Base-by-base conservation (phyloP, 2,888 invertebrate species). In the Lepidochrysops patricia region DNA sequence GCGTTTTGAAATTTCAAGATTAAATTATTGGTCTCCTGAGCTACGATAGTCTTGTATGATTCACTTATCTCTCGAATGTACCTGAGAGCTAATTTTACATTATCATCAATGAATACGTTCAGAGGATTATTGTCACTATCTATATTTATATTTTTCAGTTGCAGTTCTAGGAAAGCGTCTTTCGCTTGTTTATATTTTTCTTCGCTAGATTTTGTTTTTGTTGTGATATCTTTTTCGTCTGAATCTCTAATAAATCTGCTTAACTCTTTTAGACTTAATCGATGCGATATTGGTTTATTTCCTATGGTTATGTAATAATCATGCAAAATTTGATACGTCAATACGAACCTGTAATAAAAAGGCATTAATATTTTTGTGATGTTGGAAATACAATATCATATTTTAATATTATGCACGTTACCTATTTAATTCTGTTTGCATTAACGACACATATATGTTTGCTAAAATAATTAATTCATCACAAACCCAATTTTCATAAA, bases 371-470 rank as follows among this genome's bases (percentile, higher is more conserved):
- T 57, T n/a, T n/a, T n/a, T n/a, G n/a, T n/a, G n/a, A n/a, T n/a
- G n/a, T n/a, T n/a, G n/a, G n/a, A n/a, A n/a, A n/a, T n/a, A n/a
- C n/a, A n/a, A n/a, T n/a, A n/a, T n/a, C n/a, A n/a, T n/a, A n/a
- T n/a, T n/a, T n/a, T n/a, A n/a, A n/a, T n/a, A n/a, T n/a, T n/a
- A n/a, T n/a, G n/a, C 35, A 79, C 79, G 19, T 80, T 76, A 79
- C 86, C 93, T 83, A 69, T 93, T 92, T 9, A 91, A 57, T 79
- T 94, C 93, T n/a, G 90, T 70, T 73, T 93, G 92, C 79, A 92
- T 81, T 50, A 90, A 87, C 1, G 84, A 89, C 52, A 91, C 80
- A 65, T 89, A 92, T 27, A 90, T 82, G 68, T 93, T 92, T 1
- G 80, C 79, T 67, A 93, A 77, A 54, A 90, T 79, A 15, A 84